Percentiles rank a stretch among this genome's conserved stretches.
Evolutionary conservation across 2,113 vertebrate species (phyloP).

Genomic region (Chamaetylas fuelleborni): DNA sequence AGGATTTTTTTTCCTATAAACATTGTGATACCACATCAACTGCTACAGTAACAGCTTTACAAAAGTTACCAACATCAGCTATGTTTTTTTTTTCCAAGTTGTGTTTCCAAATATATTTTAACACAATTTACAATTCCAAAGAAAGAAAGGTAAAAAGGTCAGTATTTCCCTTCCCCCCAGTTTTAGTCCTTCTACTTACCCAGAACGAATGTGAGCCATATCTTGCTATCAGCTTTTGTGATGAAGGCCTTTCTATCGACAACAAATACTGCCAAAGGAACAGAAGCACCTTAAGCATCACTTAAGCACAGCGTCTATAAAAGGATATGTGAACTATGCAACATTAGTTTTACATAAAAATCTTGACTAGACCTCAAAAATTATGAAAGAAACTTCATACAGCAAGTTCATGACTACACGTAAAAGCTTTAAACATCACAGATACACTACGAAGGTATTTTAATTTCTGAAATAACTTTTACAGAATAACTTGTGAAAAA

Average conservation of each 20-base stretch:
- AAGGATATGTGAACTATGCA: neutral
- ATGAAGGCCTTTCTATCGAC: constrained; percentile 13
- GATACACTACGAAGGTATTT: neutral
- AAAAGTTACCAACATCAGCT: neutral
- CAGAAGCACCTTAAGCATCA: neutral
- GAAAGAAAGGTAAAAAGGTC: neutral
- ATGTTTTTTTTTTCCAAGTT: neutral
- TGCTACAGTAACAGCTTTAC: neutral
- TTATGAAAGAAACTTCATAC: neutral
- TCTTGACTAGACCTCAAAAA: neutral
- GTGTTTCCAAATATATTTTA: neutral
- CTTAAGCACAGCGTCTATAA: neutral
- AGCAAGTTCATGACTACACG: neutral
- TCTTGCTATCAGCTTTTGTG: constrained; percentile 22
- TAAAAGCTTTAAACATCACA: neutral
- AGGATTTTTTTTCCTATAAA: neutral
- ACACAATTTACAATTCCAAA: neutral
- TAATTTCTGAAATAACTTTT: neutral
- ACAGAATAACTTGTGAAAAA: neutral
- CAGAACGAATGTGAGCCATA: constrained; percentile 58
- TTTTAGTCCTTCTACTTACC: constrained; percentile 40
- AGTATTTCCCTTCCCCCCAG: fast-evolving
- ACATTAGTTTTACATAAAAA: neutral
- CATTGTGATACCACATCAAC: neutral
- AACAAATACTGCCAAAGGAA: constrained; percentile 34